A percentile compares a stretch with the other conserved stretches of the same genome.
These are phyloP conservation scores for Gambusia yucatana DNA, from an alignment of 2,797 vertebrate genomes.

Conservation along the genomic window DNA sequence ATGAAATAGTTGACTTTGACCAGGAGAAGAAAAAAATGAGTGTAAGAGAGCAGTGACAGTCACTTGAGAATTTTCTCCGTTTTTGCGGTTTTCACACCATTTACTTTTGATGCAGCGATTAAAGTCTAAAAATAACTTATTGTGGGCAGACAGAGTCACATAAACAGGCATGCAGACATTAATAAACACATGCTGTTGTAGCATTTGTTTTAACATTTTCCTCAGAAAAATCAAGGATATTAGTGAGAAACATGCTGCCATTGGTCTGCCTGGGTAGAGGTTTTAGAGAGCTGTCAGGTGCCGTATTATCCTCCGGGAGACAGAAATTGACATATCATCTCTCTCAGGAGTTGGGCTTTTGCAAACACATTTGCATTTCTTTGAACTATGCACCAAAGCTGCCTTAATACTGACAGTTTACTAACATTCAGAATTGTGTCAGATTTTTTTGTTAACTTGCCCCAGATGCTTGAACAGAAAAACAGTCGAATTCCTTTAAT, in stretches of 20 bases:
- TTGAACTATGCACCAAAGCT: constrained; percentile 63
- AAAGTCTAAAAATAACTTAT: constrained; percentile 9
- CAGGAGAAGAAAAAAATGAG: constrained; percentile 51
- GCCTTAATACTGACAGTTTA: constrained; percentile 65
- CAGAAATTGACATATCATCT: constrained; percentile 67
- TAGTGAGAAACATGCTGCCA: constrained; percentile 26
- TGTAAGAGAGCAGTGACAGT: constrained; percentile 35
- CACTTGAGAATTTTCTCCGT: constrained; percentile 44
- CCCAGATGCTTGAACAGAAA: constrained; percentile 32
- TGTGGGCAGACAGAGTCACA: neutral
- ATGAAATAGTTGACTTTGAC: constrained; percentile 62
- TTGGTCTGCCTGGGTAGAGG: constrained; percentile 45
- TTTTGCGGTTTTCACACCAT: constrained; percentile 41
- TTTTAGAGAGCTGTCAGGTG: constrained; percentile 53
- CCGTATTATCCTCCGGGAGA: constrained; percentile 58
- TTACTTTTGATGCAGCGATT: constrained; percentile 51
- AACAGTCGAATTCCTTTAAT: constrained; percentile 49
- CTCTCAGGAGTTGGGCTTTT: constrained; percentile 58
- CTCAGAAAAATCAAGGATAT: constrained; percentile 13
- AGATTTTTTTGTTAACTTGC: constrained; percentile 60
- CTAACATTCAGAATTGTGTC: constrained; percentile 61
- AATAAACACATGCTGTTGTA: neutral
- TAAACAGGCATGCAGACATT: constrained; percentile 2
- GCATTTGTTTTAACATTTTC: constrained; percentile 33
- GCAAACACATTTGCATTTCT: constrained; percentile 71